Evolutionary conservation across 2,888 invertebrate species (phyloP).

Genomic region (Drosophila formosana): DNA sequence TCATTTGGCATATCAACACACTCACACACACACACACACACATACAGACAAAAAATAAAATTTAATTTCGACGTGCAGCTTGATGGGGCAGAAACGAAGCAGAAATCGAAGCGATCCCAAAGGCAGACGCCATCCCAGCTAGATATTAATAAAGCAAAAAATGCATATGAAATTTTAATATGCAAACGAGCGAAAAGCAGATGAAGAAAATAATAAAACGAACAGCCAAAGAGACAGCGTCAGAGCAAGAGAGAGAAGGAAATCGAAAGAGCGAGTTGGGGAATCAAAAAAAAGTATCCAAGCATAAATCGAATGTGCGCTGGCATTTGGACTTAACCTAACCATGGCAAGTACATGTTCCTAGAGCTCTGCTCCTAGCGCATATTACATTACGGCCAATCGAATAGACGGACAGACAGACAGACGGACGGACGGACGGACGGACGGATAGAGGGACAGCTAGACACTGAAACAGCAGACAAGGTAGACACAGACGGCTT

Average conservation of each 20-base stretch:
- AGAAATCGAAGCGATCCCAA: conserved; percentile 57
- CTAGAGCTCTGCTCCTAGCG: conserved; percentile 48
- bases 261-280: neutral
- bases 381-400: conserved; percentile 67
- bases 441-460: conserved; percentile 16
- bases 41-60: conserved; percentile 58
- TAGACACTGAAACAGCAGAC: conserved; percentile 16
- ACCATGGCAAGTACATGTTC: conserved; percentile 39
- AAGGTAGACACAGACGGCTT: conserved; percentile 11
- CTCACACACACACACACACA: conserved; percentile 21
- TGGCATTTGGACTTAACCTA: conserved; percentile 37
- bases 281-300: conserved; percentile 69
- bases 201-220: conserved; percentile 53
- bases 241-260: neutral
- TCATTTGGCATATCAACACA: conserved; percentile 51
- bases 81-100: conserved; percentile 76
- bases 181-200: conserved; percentile 73
- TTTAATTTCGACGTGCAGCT: conserved; percentile 75
- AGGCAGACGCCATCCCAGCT: conserved; percentile 62
- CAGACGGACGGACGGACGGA: conserved; percentile 28
- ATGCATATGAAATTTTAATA: conserved; percentile 81
- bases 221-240: conserved; percentile 14
- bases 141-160: conserved; percentile 80
- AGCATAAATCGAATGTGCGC: conserved; percentile 60
- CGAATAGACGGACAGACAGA: conserved; percentile 54